These are phyloP conservation scores for Hetaerina americana DNA, from an alignment of 1,140 invertebrate species.

Conservation along the genomic window DNA sequence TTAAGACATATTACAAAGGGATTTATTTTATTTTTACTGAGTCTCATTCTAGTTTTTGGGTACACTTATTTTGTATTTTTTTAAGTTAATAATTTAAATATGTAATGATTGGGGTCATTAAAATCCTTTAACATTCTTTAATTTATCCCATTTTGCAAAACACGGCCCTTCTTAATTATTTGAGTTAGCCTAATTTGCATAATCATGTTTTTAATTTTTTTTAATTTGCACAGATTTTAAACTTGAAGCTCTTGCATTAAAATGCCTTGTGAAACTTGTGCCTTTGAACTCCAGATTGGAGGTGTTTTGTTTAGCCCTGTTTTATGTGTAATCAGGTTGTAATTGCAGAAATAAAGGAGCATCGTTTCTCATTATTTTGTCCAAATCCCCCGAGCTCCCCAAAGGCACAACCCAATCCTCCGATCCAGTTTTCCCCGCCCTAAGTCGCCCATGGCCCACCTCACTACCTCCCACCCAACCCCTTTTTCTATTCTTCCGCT, in stretches of 20 bases:
- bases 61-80: slow-evolving; percentile 9
- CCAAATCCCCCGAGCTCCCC: background rate
- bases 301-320: background rate
- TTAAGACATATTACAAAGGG: slow-evolving; percentile 3
- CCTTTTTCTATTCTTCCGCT: background rate
- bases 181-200: background rate
- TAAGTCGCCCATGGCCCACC: background rate
- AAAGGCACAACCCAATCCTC: background rate
- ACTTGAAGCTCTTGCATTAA: background rate
- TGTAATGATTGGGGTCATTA: slow-evolving; percentile 2
- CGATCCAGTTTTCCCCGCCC: too few species aligned
- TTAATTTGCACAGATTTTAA: background rate
- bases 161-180: background rate
- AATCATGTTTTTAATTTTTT: background rate
- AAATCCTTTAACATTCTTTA: too few species aligned
- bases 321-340: background rate
- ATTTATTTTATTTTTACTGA: slow-evolving; percentile 19
- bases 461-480: background rate
- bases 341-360: background rate
- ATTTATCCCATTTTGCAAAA: background rate
- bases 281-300: background rate
- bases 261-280: background rate
- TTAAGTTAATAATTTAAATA: slow-evolving; percentile 8
- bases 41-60: slow-evolving; percentile 4
- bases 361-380: background rate